These are phyloP conservation scores for Siniperca knerii DNA, from an alignment of 2,113 vertebrate species.

Conservation along the genomic window DNA sequence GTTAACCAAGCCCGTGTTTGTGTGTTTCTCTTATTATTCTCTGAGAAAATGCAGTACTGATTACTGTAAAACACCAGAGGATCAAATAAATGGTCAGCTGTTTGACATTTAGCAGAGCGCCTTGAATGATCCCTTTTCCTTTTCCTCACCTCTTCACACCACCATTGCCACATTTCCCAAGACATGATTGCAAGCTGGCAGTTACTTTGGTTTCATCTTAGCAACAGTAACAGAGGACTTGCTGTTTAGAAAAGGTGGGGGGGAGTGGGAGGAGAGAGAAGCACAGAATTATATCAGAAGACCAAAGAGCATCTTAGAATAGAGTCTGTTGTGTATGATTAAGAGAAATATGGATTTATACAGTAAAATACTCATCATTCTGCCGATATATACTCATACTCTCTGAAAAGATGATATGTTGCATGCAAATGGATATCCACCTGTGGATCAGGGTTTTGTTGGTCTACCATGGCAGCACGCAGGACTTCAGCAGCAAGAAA, in stretches of 20 bases:
- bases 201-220: slow-evolving; percentile 80
- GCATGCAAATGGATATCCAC: slow-evolving; percentile 25
- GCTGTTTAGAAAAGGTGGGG: slow-evolving; percentile 42
- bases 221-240: slow-evolving; percentile 79
- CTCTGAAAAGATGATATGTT: neutral
- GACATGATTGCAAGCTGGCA: slow-evolving; percentile 54
- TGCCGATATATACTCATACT: neutral
- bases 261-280: slow-evolving; percentile 39
- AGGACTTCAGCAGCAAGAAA: slow-evolving; percentile 24
- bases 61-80: neutral
- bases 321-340: slow-evolving; percentile 1
- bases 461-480: neutral
- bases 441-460: neutral
- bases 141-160: slow-evolving; percentile 37
- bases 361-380: neutral
- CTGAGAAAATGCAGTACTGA: neutral
- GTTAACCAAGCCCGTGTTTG: neutral
- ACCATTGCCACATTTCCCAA: slow-evolving; percentile 64
- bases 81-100: neutral
- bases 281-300: slow-evolving; percentile 27
- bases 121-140: slow-evolving; percentile 26
- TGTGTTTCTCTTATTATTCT: neutral
- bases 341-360: slow-evolving; percentile 11
- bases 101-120: neutral
- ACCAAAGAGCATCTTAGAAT: neutral